Base-by-base conservation (phyloP, 2,888 invertebrate species). In the Gisinianus flammeolus region DNA sequence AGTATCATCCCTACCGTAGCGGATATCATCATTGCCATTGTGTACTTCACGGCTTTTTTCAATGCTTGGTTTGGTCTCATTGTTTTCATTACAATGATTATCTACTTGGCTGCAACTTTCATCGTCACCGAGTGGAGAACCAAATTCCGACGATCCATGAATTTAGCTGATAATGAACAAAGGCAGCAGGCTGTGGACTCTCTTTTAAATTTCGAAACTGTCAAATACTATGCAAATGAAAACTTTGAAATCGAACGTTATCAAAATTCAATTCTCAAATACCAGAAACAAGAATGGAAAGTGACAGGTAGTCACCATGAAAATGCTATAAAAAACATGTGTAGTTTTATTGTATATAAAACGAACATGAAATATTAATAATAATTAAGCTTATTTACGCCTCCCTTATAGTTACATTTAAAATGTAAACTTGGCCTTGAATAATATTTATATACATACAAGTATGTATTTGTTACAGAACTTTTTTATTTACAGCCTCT, bases 111-210 rank as follows among this genome's bases (percentile, higher is more conserved):
- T 97, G 90, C 91, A 16, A 98, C 98, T 0, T 92, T 98, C 85
- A 87, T 89, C 22, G 91, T 98, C n/a, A 98, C 98, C 0, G 98
- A 98, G 88, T 98, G 98, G 98, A 90, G 98, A 19, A 98, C 98
- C 0, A 95, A 98, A 87, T 98, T 91, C 10, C 93, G 97, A 84
- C 90, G 98, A 44, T 91, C 93, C 5, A 97, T 97, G 96, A 99
- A 98, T 88, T 89, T 92, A 33, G 93, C 96, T 0, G 98, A 98
- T 86, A 99, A 98, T 87, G 94, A 93, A 54, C 93, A 94, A 79
- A 93, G 95, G 85, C 94, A 96, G 5, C 91, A 93, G 79, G 96
- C 96, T 76, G 97, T 98, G 0, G 98, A 99, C 88, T 98, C 98
- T 0, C 88, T 99, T 75, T 90, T 98, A 19, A 99, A 99, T 89